Conservation (phyloP, 1,140 invertebrate genomes). For the Drosophila albomicans region DNA sequence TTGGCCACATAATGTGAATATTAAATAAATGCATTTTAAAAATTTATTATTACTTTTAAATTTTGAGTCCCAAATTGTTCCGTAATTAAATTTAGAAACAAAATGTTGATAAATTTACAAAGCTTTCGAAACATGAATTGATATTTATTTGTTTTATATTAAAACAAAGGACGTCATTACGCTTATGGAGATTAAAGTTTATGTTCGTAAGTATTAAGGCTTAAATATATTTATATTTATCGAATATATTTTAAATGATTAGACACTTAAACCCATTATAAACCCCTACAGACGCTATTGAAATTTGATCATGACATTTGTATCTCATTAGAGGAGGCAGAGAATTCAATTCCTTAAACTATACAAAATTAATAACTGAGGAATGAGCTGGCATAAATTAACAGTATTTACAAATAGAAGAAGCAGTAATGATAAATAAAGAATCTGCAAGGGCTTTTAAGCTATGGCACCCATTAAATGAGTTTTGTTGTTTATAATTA, state of each 20-base stretch:
- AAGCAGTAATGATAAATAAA: neutral
- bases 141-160: constrained; percentile 2
- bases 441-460: neutral
- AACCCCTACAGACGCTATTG: neutral
- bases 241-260: neutral
- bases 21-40: too few relatives aligned
- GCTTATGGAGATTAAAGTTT: neutral
- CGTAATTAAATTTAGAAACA: too few relatives aligned
- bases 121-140: constrained; percentile 4
- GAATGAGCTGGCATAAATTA: constrained; percentile 11
- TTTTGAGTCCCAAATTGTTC: too few relatives aligned
- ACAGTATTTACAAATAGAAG: constrained; percentile 3
- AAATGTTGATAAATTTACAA: too few relatives aligned
- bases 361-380: constrained; percentile 5
- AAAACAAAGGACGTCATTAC: constrained; percentile 4
- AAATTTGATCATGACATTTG: constrained; percentile 5
- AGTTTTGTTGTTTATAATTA: neutral
- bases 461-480: neutral
- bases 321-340: neutral
- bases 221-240: neutral
- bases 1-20: too few relatives aligned
- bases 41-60: too few relatives aligned
- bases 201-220: neutral
- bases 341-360: constrained; percentile 2
- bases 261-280: neutral